These are phyloP conservation scores for Brachionus koreanus DNA, from an alignment of 1,140 invertebrate genomes.

Conservation along the genomic window DNA sequence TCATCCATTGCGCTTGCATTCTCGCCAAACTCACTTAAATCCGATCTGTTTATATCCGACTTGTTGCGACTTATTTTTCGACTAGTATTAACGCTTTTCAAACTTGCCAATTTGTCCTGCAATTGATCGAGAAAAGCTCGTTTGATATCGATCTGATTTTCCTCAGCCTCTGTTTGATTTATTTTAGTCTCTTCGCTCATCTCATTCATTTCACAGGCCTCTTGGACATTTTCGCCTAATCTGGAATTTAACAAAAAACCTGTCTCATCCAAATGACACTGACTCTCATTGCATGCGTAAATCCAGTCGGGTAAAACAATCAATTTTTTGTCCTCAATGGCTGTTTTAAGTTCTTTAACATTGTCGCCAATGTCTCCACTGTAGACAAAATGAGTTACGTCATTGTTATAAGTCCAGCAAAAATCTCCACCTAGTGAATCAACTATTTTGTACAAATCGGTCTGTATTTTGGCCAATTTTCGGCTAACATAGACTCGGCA, in stretches of 20 bases:
- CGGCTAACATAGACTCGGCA: constrained; percentile 16
- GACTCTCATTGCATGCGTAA: constrained; percentile 12
- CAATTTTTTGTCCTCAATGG: constrained; percentile 17
- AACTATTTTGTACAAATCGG: constrained; percentile 23
- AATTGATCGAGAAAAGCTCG: constrained; percentile 28
- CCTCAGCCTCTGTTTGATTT: constrained; percentile 4
- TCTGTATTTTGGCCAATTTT: constrained; percentile 31
- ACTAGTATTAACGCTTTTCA: constrained; percentile 15
- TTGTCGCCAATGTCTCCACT: constrained; percentile 10
- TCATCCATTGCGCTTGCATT: neutral
- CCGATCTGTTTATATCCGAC: constrained; percentile 20
- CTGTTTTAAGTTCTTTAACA: constrained; percentile 29
- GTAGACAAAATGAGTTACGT: constrained; percentile 42
- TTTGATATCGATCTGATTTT: constrained; percentile 24
- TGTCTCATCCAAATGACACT: neutral
- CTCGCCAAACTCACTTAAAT: neutral
- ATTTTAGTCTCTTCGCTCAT: neutral
- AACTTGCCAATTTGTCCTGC: constrained; percentile 37
- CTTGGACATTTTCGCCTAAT: neutral
- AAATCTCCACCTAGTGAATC: constrained; percentile 38
- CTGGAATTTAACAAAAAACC: neutral
- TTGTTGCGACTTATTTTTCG: neutral
- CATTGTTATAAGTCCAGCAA: constrained; percentile 16
- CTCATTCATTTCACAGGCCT: neutral
- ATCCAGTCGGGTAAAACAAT: constrained; percentile 35